A percentile compares a stretch with the other conserved stretches of the same genome.
phyloP scores from a whole-genome alignment of 2,797 vertebrate species.

The Coreius guichenoti region DNA sequence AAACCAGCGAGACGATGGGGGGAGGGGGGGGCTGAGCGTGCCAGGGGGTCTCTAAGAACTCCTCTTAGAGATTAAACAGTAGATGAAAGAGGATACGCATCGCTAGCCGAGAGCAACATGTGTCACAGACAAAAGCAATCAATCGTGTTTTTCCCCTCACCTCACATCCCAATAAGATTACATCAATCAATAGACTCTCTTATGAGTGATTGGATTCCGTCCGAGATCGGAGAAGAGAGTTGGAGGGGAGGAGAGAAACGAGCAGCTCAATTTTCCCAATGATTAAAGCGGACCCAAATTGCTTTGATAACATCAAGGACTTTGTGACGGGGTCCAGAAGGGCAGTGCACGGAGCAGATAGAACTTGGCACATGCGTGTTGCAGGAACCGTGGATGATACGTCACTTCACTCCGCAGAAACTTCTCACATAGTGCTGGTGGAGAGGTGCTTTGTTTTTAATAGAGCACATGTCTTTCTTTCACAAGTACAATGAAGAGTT shows the following conservation, averaged over 20 bases:
- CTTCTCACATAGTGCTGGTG: neutral
- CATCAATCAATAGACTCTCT: conserved; percentile 84
- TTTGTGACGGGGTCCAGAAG: conserved; percentile 78
- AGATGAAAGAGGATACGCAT: conserved; percentile 80
- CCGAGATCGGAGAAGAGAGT: conserved; percentile 66
- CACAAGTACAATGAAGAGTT: neutral
- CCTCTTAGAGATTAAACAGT: conserved; percentile 72
- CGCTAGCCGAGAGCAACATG: conserved; percentile 76
- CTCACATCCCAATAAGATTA: conserved; percentile 84
- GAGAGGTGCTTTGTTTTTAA: neutral
- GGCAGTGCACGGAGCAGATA: conserved; percentile 73
- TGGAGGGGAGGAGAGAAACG: conserved; percentile 39
- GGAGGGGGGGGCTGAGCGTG: conserved; percentile 1
- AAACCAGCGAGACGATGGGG: conserved; percentile 16
- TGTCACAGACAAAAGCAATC: conserved; percentile 83
- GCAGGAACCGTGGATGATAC: conserved; percentile 18
- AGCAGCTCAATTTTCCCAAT: conserved; percentile 80
- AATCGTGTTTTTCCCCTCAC: conserved; percentile 73
- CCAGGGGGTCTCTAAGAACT: conserved; percentile 66
- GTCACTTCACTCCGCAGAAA: neutral
- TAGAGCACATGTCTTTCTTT: neutral
- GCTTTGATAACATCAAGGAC: conserved; percentile 84
- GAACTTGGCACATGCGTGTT: conserved; percentile 53
- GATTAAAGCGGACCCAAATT: conserved; percentile 86
- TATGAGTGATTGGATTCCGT: conserved; percentile 86